These are phyloP conservation scores for Lithobates sylvaticus DNA, from an alignment of 2,797 vertebrate genomes.

Conservation along the genomic window DNA sequence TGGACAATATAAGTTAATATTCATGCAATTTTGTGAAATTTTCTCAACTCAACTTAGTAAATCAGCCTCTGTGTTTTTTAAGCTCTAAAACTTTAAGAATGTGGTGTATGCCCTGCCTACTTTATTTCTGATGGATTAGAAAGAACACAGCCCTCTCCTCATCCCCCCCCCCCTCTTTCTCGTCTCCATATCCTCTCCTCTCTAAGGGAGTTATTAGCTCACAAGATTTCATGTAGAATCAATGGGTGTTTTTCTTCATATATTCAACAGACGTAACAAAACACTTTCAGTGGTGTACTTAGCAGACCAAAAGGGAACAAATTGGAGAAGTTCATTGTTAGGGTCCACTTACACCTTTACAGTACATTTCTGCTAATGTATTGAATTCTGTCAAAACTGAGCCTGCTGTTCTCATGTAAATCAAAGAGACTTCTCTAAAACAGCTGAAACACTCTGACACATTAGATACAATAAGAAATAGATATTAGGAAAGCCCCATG, in stretches of 20 bases:
- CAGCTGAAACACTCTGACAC: slow-evolving; percentile 2
- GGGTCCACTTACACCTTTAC: neutral
- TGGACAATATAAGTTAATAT: no score
- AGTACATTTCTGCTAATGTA: neutral
- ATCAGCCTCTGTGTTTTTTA: no score
- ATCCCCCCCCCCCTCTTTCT: no score
- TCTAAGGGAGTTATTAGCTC: neutral
- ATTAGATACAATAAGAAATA: neutral
- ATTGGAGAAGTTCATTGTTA: neutral
- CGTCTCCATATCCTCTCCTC: no score
- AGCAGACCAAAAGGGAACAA: neutral
- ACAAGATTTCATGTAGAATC: neutral
- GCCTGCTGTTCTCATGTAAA: neutral
- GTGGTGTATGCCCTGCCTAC: no score
- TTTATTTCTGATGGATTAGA: no score
- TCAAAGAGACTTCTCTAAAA: slow-evolving; percentile 1
- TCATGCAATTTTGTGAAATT: no score
- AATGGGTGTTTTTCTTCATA: neutral
- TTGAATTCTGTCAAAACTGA: neutral
- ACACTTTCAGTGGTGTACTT: neutral
- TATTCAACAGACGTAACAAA: no score
- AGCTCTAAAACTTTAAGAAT: no score
- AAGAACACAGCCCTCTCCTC: no score
- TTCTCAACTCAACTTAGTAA: no score
- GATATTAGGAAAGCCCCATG: neutral